Base-by-base conservation (phyloP, 2,888 invertebrate species). In the Conistra vaccinii region DNA sequence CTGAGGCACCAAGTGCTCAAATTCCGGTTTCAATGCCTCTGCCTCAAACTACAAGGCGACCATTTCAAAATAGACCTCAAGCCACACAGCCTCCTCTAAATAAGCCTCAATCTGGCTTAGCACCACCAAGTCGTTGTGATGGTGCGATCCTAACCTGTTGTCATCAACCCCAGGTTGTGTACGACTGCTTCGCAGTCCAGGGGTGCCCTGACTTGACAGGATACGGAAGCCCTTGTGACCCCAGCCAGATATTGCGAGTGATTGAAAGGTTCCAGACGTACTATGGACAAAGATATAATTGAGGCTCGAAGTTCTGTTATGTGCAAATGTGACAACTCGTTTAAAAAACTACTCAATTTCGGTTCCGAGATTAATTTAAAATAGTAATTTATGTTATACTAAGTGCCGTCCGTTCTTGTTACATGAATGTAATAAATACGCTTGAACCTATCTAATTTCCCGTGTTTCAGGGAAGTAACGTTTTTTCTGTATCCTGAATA, bases 121-220 rank as follows among this genome's bases (percentile, higher is more conserved):
- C 39, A 39, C 74, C 87, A 55, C 93, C 93, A 0, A 90, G 88
- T 53, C 75, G 81, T 0, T 95, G 96, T 77, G 95, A 95, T 73
- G 89, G 89, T 57, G 95, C 95, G 0, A 90, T 94, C 2, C 78
- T 96, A 4, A 91, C 90, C 45, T 96, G 96, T 81, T 96, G 96
- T 78, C 94, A 93, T 81, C 90, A 89, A 76, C 82, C 88, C 0
- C 85, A 90, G 72, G 89, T 93, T 4, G 91, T 91, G 1, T 90
- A 91, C 72, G 90, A 92, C 20, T 96, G 95, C 83, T 96, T 96
- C 32, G 90, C 86, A 17, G 63, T 78, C 26, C 91, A 93, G 76
- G 95, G 95, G 0, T 96, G 95, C 69, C 90, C 88, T 14, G 97
- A 98, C 91, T 95, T 97, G 2, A 84, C 92, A n/a, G 75, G 93